These are phyloP conservation scores for Drosophila borborema DNA, from an alignment of 2,888 invertebrate species.

Conservation along the genomic window DNA sequence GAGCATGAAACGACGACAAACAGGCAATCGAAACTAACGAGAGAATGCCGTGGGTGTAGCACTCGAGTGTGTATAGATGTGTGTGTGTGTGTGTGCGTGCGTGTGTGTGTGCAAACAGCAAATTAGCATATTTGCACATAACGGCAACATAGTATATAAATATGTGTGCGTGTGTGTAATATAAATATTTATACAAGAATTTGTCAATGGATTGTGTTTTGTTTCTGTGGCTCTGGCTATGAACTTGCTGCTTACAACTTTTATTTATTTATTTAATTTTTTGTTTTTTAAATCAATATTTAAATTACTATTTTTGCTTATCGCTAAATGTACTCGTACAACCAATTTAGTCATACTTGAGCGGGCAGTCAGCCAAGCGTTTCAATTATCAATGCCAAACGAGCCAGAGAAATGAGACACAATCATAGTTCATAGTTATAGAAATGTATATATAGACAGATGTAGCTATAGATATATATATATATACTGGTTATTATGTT, in stretches of 20 bases:
- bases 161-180: constrained; percentile 38
- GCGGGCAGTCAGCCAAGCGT: constrained; percentile 31
- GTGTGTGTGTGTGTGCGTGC: background rate
- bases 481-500: no score
- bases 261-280: constrained; percentile 11
- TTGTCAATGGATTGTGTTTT: constrained; percentile 50
- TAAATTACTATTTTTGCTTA: constrained; percentile 1
- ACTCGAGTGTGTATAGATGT: background rate
- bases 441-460: background rate
- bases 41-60: constrained; percentile 6
- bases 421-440: background rate
- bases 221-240: constrained; percentile 31
- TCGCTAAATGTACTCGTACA: background rate
- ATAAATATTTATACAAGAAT: constrained; percentile 66
- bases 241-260: constrained; percentile 27
- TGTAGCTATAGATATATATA: background rate
- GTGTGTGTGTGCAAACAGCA: constrained; percentile 65
- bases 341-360: constrained; percentile 11
- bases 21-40: constrained; percentile 28
- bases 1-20: constrained; percentile 36
- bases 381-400: constrained; percentile 25
- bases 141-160: constrained; percentile 49
- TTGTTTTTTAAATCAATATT: constrained; percentile 22
- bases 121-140: constrained; percentile 77
- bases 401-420: background rate